phyloP scores from a whole-genome alignment of 2,888 invertebrate genomes.

The Andrena bicolor region DNA sequence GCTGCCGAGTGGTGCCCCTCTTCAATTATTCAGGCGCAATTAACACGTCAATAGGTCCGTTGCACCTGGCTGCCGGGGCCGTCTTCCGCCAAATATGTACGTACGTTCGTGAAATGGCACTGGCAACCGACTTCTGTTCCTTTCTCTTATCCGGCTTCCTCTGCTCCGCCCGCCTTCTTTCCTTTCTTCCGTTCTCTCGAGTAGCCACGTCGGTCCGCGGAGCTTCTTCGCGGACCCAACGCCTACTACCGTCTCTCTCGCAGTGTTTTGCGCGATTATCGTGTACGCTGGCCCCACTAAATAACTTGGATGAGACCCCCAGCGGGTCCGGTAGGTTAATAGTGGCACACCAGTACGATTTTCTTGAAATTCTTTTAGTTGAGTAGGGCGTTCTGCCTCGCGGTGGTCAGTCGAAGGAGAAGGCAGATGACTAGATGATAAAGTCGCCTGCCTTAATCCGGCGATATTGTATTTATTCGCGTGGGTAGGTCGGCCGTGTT shows the following conservation, averaged over 20 bases:
- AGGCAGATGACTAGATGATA: conserved; percentile 11
- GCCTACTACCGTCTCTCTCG: no score
- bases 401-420: not conserved
- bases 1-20: conserved; percentile 71
- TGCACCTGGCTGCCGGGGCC: conserved; percentile 78
- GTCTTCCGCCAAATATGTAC: conserved; percentile 73
- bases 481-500: conserved; percentile 69
- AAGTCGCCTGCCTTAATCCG: conserved; percentile 46
- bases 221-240: not conserved
- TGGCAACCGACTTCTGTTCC: conserved; percentile 43
- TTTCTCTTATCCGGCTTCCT: conserved; percentile 30
- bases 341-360: no score
- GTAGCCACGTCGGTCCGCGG: not conserved
- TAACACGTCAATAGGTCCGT: conserved; percentile 82
- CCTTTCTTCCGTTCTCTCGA: conserved; percentile 2
- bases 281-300: not conserved
- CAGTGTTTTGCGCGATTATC: not conserved
- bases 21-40: conserved; percentile 82
- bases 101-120: conserved; percentile 69
- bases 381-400: not conserved
- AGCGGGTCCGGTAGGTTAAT: no score
- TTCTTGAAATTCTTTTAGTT: no score
- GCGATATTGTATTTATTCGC: conserved; percentile 69
- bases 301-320: no score
- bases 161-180: conserved; percentile 11